A percentile compares a stretch with the other conserved stretches of the same genome.
These are phyloP conservation scores for Phaethornis superciliosus DNA, from an alignment of 2,113 vertebrate species.

Conservation along the genomic window DNA sequence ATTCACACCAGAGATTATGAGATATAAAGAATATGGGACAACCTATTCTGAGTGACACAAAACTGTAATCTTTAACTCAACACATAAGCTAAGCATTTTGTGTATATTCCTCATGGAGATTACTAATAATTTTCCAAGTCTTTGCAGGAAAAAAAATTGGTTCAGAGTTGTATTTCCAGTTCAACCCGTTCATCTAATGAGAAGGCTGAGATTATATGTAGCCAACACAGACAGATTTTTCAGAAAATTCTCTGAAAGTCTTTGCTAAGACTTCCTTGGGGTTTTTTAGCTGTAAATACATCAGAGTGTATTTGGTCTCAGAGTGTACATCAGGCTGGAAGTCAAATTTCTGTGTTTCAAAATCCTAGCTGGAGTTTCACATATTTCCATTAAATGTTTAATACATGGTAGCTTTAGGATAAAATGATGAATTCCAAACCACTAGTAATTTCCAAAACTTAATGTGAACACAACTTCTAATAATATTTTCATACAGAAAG, in stretches of 20 bases:
- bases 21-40: neutral
- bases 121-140: neutral
- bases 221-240: neutral
- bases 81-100: neutral
- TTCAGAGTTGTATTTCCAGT: neutral
- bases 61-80: neutral
- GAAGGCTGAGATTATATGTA: neutral
- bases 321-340: neutral
- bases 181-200: neutral
- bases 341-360: neutral
- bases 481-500: neutral
- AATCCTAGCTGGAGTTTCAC: neutral
- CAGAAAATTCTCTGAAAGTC: neutral
- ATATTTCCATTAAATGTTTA: neutral
- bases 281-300: neutral
- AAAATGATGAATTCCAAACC: neutral
- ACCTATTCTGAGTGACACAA: neutral
- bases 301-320: neutral
- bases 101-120: neutral
- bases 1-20: neutral
- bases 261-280: rapidly evolving
- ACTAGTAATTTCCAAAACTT: neutral
- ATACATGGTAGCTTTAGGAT: neutral
- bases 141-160: neutral
- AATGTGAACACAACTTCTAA: neutral